These are phyloP conservation scores for Notodonta ziczac DNA, from an alignment of 2,888 invertebrate species.

Conservation along the genomic window DNA sequence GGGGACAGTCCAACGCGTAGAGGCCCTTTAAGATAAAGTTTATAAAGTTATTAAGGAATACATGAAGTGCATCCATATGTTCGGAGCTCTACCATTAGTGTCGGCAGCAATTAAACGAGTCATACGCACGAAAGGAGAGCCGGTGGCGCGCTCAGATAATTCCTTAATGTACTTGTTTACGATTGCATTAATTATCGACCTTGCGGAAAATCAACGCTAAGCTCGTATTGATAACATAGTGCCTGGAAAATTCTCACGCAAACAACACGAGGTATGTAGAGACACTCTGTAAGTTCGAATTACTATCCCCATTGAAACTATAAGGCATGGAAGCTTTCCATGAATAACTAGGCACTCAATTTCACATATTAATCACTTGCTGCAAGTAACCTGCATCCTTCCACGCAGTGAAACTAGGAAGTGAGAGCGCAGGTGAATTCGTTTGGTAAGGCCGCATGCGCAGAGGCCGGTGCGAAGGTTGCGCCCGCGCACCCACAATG, in stretches of 20 bases:
- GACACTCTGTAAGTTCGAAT: too few relatives aligned
- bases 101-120: too few relatives aligned
- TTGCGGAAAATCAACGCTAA: conserved; percentile 9
- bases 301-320: too few relatives aligned
- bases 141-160: neutral
- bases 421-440: conserved; percentile 33
- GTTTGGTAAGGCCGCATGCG: conserved; percentile 26
- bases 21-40: too few relatives aligned
- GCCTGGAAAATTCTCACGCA: conserved; percentile 13
- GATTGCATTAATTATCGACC: conserved; percentile 14
- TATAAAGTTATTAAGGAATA: too few relatives aligned
- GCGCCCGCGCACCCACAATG: conserved; percentile 30
- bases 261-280: conserved; percentile 3
- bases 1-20: too few relatives aligned
- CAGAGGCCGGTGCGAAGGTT: conserved; percentile 37
- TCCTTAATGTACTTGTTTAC: conserved; percentile 10
- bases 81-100: too few relatives aligned
- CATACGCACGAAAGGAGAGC: neutral
- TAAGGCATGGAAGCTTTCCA: too few relatives aligned
- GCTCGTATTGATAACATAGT: conserved; percentile 8
- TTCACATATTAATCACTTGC: neutral
- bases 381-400: neutral
- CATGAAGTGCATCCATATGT: too few relatives aligned
- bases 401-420: conserved; percentile 31
- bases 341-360: too few relatives aligned